These are phyloP conservation scores for Leptura quadrifasciata DNA, from an alignment of 2,888 invertebrate species.

Conservation along the genomic window DNA sequence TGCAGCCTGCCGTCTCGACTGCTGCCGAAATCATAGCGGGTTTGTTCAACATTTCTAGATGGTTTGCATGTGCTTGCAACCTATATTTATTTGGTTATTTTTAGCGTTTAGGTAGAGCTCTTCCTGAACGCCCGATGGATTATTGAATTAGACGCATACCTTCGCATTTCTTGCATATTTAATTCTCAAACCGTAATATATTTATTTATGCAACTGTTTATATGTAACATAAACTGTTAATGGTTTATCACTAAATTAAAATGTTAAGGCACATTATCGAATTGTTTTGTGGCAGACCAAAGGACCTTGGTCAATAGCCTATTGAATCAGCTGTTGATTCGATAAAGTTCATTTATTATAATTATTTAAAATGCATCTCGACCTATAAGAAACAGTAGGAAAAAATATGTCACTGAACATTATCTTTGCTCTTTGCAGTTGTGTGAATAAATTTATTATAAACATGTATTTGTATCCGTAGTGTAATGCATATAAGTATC, in stretches of 20 bases:
- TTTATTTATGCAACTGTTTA: slow-evolving; percentile 10
- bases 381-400: no score
- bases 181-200: background rate
- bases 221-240: background rate
- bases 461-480: slow-evolving; percentile 36
- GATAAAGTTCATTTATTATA: no score
- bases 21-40: slow-evolving; percentile 70
- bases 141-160: slow-evolving; percentile 12
- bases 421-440: background rate
- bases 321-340: no score
- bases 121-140: slow-evolving; percentile 10
- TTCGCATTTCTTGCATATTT: slow-evolving; percentile 15
- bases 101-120: slow-evolving; percentile 38
- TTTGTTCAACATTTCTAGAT: slow-evolving; percentile 60
- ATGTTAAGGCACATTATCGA: no score
- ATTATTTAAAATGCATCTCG: no score
- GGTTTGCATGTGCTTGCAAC: slow-evolving; percentile 59
- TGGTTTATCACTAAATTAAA: no score
- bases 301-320: no score
- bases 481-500: slow-evolving; percentile 53
- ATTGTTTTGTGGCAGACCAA: no score
- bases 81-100: slow-evolving; percentile 39
- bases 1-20: slow-evolving; percentile 70
- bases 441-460: slow-evolving; percentile 2
- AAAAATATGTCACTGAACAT: no score